phyloP scores from a whole-genome alignment of 2,113 vertebrate genomes.

The Phainopepla nitens region DNA sequence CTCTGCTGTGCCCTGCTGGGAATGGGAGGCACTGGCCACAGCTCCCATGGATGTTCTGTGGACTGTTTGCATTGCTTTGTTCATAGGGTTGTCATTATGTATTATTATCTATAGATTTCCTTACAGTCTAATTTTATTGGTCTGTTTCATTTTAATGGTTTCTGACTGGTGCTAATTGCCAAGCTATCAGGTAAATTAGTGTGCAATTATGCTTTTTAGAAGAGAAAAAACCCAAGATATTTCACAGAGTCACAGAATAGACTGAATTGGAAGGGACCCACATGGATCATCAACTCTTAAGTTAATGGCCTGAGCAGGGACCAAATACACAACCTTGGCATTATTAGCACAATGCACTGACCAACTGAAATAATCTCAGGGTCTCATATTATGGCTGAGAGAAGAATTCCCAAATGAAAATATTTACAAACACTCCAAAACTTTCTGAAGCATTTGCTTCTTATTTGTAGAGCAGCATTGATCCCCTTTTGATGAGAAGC shows the following conservation, averaged over 20 bases:
- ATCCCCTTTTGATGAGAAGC: not conserved
- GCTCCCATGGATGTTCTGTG: not conserved
- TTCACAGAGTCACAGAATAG: not conserved
- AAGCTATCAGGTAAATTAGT: not conserved
- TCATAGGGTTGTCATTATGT: not conserved
- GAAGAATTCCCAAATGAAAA: not conserved
- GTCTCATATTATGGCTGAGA: not conserved
- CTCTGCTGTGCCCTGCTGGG: fast-evolving
- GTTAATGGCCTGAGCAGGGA: not conserved
- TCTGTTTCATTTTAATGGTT: not conserved
- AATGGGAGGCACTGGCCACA: not conserved
- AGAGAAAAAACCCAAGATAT: not conserved
- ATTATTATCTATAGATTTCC: not conserved
- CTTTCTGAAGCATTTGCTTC: not conserved
- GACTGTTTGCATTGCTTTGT: not conserved
- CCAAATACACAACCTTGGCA: not conserved
- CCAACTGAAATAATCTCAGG: not conserved
- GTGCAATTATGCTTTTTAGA: not conserved
- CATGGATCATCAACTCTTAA: not conserved
- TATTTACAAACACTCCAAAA: not conserved
- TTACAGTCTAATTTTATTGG: not conserved
- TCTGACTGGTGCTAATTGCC: not conserved
- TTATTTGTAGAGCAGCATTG: not conserved
- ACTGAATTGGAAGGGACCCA: not conserved
- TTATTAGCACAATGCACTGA: not conserved